Base-by-base conservation (phyloP, 2,888 invertebrate genomes). In the Sthenelais limicola region DNA sequence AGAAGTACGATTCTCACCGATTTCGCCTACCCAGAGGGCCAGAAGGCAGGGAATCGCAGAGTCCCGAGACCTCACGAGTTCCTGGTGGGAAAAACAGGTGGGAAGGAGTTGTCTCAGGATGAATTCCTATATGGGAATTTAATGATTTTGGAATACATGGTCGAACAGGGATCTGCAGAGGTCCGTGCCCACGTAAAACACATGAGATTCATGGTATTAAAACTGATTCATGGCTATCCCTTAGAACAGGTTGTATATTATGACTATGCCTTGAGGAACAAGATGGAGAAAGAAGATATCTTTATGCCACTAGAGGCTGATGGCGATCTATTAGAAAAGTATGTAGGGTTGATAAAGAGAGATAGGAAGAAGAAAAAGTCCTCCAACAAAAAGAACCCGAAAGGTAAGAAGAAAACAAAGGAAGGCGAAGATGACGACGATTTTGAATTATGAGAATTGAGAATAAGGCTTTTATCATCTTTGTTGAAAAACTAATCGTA, bases 131-230 rank as follows among this genome's bases (percentile, higher is more conserved):
- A 62, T n/a, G 62, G 62, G 1, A 62, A 62, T 18, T 24, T 62
- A 15, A 35, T 62, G 24, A 62, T 62, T 18, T 38, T 62, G 62
- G 62, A 62, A 28, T 62, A 38, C 35, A 62, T 62, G 62, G 43
- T 62, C 38, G 62, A 62, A 28, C 62, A 62, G 62, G 24, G 26
- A 21, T 62, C 62, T 1, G 3, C 62, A 1, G 62, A 62, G 38
- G 62, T 62, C n/a, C 9, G 62, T 21, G 62, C 62, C 62, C 43
- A 62, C 38, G 43, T 62, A 43, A 62, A 62, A 43, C 62, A 62
- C 24, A 21, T 62, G 2, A 21, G 62, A 15, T 62, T 62, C 24
- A 62, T 62, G 62, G 62, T 62, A 12, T 43, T 62, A 12, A 62
- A 62, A 24, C 62, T 62, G 24, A 43, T 62, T 3, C 62, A 62